Percentiles rank a stretch among this genome's conserved stretches.
Evolutionary conservation across 2,113 vertebrate genomes (phyloP).

Genomic region (cattle (Bos taurus)): ARS-UCD2.0 NC_037352.1:17935001-17935500

Average conservation of each 20-base stretch:
- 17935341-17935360: not conserved
- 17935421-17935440: not conserved
- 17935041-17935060: conserved; percentile 37
- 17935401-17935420: not conserved
- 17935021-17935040: not conserved
- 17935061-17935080: conserved; percentile 54
- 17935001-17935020: not conserved
- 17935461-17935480: not conserved
- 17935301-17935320: not conserved
- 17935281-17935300: not conserved
- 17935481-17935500: not conserved
- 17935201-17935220: not conserved
- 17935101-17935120: conserved; percentile 61
- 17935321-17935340: not conserved
- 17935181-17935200: not conserved
- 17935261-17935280: not conserved
- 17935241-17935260: not conserved
- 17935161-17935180: not conserved
- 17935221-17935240: not conserved
- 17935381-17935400: not conserved
- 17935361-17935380: not conserved
- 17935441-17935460: not conserved
- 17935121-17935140: conserved; percentile 65
- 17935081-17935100: conserved; percentile 44
- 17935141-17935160: conserved; percentile 37